phyloP scores from a whole-genome alignment of 2,888 invertebrate species.

The Napeogenes sylphis region DNA sequence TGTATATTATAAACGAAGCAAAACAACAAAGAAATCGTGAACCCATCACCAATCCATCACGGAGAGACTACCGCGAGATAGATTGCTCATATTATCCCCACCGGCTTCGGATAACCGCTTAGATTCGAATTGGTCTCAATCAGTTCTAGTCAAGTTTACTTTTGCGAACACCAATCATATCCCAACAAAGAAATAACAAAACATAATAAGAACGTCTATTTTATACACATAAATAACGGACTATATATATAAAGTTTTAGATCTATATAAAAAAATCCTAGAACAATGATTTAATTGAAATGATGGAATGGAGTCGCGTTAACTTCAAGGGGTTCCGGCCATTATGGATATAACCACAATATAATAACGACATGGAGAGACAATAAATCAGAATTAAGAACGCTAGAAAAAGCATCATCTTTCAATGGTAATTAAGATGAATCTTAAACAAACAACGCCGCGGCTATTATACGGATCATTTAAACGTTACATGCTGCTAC shows the following conservation, averaged over 20 bases:
- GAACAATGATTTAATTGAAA: not conserved
- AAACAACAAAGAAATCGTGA: conserved; percentile 66
- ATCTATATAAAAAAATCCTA: not conserved
- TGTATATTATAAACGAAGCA: conserved; percentile 59
- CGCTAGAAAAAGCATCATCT: conserved; percentile 53
- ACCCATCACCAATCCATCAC: conserved; percentile 73
- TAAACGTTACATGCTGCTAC: conserved; percentile 43
- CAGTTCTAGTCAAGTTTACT: conserved; percentile 49
- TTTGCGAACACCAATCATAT: conserved; percentile 42
- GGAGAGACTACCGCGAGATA: conserved; percentile 60
- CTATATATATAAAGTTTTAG: not conserved
- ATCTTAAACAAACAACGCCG: conserved; percentile 69
- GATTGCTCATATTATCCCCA: conserved; percentile 67
- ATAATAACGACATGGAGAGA: conserved; percentile 65
- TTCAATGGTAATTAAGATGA: conserved; percentile 64
- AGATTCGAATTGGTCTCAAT: conserved; percentile 64
- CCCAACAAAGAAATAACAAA: conserved; percentile 24
- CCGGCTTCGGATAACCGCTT: conserved; percentile 44
- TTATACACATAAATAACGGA: too few species aligned
- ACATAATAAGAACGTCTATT: not conserved
- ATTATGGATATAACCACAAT: conserved; percentile 53
- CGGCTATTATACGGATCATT: conserved; percentile 43
- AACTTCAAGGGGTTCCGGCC: conserved; percentile 48
- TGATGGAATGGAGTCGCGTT: conserved; percentile 9
- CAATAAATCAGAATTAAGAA: conserved; percentile 74